Evolutionary conservation across 2,113 vertebrate genomes (phyloP).

Genomic region (Ailurus styani): DNA sequence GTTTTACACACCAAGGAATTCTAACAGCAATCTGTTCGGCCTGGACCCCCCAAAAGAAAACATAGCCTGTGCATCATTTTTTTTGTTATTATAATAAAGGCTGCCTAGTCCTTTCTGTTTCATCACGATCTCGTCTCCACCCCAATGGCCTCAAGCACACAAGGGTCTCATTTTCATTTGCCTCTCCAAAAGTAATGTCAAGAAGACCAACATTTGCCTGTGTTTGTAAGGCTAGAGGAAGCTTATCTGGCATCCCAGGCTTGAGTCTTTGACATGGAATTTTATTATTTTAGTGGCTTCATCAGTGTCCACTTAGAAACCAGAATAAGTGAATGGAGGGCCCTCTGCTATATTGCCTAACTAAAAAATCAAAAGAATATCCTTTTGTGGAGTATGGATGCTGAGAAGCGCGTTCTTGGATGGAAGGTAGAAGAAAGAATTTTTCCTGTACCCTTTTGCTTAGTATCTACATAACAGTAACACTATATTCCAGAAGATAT

Average conservation of each 20-base stretch:
- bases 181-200: background rate
- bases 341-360: background rate
- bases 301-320: background rate
- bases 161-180: background rate
- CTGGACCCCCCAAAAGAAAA: background rate
- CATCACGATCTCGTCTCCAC: background rate
- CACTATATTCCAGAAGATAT: background rate
- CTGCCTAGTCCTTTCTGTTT: background rate
- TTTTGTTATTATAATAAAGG: background rate
- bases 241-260: background rate
- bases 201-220: background rate
- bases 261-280: background rate
- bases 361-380: background rate
- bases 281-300: background rate
- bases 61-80: background rate
- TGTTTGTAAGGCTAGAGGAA: background rate
- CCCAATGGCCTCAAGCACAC: background rate
- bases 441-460: background rate
- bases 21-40: background rate
- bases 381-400: background rate
- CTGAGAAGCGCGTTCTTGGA: background rate
- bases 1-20: conserved; percentile 2
- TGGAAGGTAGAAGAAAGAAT: background rate
- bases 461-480: background rate
- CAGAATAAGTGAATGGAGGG: background rate